phyloP scores from a whole-genome alignment of 2,797 vertebrate species.

The Bucorvus abyssinicus region DNA sequence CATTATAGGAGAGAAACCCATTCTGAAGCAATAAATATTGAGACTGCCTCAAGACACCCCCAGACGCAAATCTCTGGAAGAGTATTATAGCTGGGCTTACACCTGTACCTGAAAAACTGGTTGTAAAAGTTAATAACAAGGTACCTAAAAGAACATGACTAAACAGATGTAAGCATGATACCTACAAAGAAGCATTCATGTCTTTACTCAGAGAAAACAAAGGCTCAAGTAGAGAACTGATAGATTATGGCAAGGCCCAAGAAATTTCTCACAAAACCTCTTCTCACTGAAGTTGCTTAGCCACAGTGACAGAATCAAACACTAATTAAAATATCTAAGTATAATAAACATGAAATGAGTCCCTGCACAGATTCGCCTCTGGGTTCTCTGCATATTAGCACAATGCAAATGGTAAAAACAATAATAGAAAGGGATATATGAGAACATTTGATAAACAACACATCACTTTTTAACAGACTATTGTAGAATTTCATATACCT shows the following conservation, averaged over 20 bases:
- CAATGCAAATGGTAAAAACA: slow-evolving; percentile 14
- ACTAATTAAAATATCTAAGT: background rate
- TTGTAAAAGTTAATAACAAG: slow-evolving; percentile 2
- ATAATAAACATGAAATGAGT: background rate
- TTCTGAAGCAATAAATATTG: background rate
- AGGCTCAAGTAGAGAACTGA: background rate
- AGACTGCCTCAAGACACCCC: background rate
- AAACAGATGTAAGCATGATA: background rate
- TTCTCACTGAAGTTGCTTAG: background rate
- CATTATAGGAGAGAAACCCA: background rate
- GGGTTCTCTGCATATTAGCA: background rate
- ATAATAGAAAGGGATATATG: background rate
- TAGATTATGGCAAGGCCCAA: background rate
- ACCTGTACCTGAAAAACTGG: background rate
- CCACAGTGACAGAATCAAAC: background rate
- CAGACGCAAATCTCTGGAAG: background rate
- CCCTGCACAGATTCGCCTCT: background rate
- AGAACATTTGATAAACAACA: background rate
- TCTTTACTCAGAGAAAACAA: background rate
- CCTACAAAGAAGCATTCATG: background rate
- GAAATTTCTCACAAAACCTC: background rate
- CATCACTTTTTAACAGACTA: background rate
- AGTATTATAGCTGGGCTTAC: background rate
- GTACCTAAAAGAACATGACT: background rate
- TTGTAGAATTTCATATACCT: background rate